Evolutionary conservation across 2,113 vertebrate species (phyloP).

Genomic region (Cyrtonyx montezumae): DNA sequence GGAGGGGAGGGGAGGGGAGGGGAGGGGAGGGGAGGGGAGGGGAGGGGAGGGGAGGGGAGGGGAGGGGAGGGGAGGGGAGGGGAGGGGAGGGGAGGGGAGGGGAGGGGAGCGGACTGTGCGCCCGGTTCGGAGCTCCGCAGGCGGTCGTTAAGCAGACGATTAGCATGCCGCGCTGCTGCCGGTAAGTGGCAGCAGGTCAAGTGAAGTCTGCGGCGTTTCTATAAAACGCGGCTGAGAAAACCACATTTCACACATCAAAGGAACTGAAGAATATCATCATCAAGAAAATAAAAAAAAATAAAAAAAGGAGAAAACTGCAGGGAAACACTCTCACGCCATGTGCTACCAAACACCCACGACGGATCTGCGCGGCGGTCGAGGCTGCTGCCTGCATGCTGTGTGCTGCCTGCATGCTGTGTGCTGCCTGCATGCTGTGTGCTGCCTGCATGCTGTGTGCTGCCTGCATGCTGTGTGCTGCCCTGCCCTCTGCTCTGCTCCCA

Average conservation of each 20-base stretch:
- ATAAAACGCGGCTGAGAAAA: not conserved
- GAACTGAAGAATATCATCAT: no score
- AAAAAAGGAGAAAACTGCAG: not conserved
- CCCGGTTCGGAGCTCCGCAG: not conserved
- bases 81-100: no score
- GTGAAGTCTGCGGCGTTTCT: not conserved
- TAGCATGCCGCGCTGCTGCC: not conserved
- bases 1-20: no score
- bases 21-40: no score
- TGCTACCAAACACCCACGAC: not conserved
- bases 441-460: no score
- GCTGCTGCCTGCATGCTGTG: not conserved
- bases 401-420: no score
- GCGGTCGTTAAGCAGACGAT: not conserved
- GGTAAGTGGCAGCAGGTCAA: not conserved
- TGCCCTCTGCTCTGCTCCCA: not conserved
- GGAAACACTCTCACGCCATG: not conserved
- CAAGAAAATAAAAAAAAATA: not conserved
- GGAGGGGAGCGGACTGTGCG: no score
- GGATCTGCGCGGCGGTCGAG: not conserved
- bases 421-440: no score
- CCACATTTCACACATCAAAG: not conserved
- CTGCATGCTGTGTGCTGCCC: no score
- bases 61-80: no score
- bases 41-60: no score